Percentiles rank a stretch among this genome's conserved stretches.
Evolutionary conservation across 2,797 vertebrate genomes (phyloP).

Genomic region (Helostoma temminkii): DNA sequence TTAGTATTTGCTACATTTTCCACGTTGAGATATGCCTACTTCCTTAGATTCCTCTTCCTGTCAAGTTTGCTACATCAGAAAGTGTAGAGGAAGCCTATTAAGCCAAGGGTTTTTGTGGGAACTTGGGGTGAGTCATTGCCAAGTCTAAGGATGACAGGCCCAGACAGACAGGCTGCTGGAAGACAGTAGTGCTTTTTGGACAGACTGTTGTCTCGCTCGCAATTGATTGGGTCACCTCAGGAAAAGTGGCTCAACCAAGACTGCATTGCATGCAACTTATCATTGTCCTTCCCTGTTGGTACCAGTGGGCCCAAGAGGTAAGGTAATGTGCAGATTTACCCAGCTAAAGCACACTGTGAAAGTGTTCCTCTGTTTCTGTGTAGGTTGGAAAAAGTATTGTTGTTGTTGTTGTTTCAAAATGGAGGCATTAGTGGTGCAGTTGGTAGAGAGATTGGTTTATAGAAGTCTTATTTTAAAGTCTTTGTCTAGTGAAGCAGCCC

Average conservation of each 20-base stretch:
- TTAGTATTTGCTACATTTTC: conserved; percentile 3
- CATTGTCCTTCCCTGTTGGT: conserved; percentile 48
- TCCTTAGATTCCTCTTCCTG: conserved; percentile 36
- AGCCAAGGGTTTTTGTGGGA: conserved; percentile 38
- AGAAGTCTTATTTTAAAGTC: background rate
- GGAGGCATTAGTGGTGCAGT: no score
- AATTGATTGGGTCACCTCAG: conserved; percentile 76
- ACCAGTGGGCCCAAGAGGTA: conserved; percentile 39
- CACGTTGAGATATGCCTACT: conserved; percentile 11
- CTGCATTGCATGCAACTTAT: conserved; percentile 54
- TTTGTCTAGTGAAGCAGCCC: background rate
- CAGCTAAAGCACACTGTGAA: conserved; percentile 8
- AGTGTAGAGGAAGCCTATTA: conserved; percentile 51
- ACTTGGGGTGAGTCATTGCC: conserved; percentile 53
- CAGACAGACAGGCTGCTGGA: conserved; percentile 60
- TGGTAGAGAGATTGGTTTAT: no score
- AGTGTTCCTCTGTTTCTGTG: background rate
- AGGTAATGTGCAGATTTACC: conserved; percentile 37
- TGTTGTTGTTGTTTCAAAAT: no score
- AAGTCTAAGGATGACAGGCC: conserved; percentile 47
- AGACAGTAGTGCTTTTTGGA: conserved; percentile 53
- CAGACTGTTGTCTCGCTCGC: conserved; percentile 71
- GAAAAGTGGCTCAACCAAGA: conserved; percentile 57
- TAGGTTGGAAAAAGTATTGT: background rate
- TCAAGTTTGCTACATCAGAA: conserved; percentile 42